phyloP scores from a whole-genome alignment of 1,140 invertebrate genomes.

The Physella acuta region DNA sequence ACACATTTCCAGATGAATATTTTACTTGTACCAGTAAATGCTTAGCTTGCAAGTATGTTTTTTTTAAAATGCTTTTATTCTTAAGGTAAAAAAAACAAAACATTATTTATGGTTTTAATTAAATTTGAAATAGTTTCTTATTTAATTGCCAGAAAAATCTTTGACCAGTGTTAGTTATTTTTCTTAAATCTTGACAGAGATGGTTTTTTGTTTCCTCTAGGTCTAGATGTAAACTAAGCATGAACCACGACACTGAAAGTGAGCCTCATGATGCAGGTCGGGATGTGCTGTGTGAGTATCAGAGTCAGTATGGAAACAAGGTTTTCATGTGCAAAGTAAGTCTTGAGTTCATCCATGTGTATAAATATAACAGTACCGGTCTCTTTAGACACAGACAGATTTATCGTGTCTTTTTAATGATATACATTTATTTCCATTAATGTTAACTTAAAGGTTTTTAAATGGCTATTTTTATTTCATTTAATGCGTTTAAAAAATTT shows the following conservation, averaged over 20 bases:
- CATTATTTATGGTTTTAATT: background rate
- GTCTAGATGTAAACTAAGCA: conserved; percentile 69
- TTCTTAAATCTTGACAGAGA: background rate
- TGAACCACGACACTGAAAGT: conserved; percentile 76
- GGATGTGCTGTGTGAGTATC: conserved; percentile 67
- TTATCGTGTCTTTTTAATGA: too few relatives aligned
- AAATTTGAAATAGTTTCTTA: background rate
- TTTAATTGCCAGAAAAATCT: background rate
- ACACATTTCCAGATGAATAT: conserved; percentile 78
- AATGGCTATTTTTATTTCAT: too few relatives aligned
- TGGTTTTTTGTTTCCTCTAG: conserved; percentile 27
- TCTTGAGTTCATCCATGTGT: too few relatives aligned
- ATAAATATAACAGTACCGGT: too few relatives aligned
- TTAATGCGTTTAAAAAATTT: too few relatives aligned
- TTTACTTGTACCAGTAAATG: conserved; percentile 77
- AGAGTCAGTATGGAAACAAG: conserved; percentile 79
- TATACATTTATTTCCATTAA: too few relatives aligned
- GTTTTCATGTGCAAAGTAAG: conserved; percentile 72
- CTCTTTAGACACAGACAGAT: too few relatives aligned
- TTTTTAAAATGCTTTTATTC: background rate
- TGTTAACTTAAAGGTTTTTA: too few relatives aligned
- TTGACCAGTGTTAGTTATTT: background rate
- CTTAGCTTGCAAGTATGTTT: conserved; percentile 68
- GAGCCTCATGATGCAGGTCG: conserved; percentile 64
- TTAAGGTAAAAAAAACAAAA: background rate